These are phyloP conservation scores for Fragum fragum DNA, from an alignment of 2,888 invertebrate species.

Conservation along the genomic window DNA sequence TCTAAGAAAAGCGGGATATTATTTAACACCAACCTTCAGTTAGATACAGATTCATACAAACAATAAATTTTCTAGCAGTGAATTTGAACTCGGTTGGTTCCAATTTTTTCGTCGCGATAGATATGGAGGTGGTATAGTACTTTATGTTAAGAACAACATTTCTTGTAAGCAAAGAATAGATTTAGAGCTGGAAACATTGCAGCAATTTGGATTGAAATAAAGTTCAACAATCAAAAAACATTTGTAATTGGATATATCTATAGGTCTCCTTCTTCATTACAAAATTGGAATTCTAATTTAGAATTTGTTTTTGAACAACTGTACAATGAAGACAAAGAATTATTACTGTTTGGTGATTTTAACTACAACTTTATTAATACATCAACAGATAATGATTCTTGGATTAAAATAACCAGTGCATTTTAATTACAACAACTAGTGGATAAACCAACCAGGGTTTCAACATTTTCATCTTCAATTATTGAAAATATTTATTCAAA, in stretches of 20 bases:
- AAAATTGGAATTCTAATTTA: constrained; percentile 9
- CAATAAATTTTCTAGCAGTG: neutral
- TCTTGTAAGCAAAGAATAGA: neutral
- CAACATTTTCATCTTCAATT: neutral
- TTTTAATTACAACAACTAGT: neutral
- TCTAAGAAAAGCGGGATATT: too few relatives aligned
- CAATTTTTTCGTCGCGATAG: neutral
- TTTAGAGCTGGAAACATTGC: constrained; percentile 6
- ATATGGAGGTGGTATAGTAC: neutral
- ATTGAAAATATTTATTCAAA: neutral
- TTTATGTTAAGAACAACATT: neutral
- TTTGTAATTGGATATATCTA: constrained; percentile 33
- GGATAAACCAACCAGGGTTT: neutral
- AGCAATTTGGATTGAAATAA: constrained; percentile 29
- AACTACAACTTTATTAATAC: neutral
- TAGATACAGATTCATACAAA: too few relatives aligned
- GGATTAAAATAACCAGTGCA: neutral
- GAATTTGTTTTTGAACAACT: constrained; percentile 12
- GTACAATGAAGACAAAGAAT: neutral
- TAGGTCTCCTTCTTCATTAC: constrained; percentile 19
- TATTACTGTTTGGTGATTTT: constrained; percentile 1
- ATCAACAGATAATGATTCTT: neutral
- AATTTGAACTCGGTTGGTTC: neutral
- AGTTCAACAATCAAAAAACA: constrained; percentile 8
- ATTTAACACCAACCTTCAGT: too few relatives aligned